Evolutionary conservation across 92 coral and sea anemone species (phyloP), one percentile per base, ranked within the genome.

Genomic region (Meandrina meandrites): DNA sequence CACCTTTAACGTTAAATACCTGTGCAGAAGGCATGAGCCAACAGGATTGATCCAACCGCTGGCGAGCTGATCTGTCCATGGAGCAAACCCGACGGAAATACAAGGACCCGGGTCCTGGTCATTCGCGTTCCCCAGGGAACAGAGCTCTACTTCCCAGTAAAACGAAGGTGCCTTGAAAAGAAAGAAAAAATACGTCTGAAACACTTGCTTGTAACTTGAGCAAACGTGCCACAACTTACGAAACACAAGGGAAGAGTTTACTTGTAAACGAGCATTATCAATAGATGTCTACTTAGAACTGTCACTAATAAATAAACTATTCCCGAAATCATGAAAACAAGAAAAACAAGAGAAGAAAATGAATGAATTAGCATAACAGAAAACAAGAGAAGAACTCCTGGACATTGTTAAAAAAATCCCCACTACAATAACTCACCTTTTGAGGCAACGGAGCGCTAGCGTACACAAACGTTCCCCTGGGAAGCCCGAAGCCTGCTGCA

Each of bases 111-210:
- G 86, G 8, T 87, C 94, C 31, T 83, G 90, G 54, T 84, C 88
- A 32, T 74, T 96, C 17, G 88, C 64, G 31, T 86, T 90, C 22
- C 96, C 98, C 71, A 93, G 88, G 28, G 98, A 95, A 35, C 91
- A 80, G 45, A 97, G 84, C 90, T 97, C 99, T 62, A 89, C 93
- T 80, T 97, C 99, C 99, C 99, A 97, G 89, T 97, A 97, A 86
- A 90, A 97, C 10, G 99, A 97, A 13, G 97, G 95, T 14, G 95
- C 95, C 99, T 97, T 24, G 15, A 58, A 69, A 72, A 72, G 8
- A 68, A 35, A 40, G 11, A 50, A 53, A 72, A 21, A 19, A 22
- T 14, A 48, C 36, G 67, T 72, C 45, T 80, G 12, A 31, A 22
- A 16, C 32, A 34, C 3, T 31, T 9, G 22, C 37, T 8, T 28